Percentiles rank a stretch among this genome's conserved stretches.
Conservation (phyloP, 2,113 vertebrate species). For the Lepus europaeus region DNA sequence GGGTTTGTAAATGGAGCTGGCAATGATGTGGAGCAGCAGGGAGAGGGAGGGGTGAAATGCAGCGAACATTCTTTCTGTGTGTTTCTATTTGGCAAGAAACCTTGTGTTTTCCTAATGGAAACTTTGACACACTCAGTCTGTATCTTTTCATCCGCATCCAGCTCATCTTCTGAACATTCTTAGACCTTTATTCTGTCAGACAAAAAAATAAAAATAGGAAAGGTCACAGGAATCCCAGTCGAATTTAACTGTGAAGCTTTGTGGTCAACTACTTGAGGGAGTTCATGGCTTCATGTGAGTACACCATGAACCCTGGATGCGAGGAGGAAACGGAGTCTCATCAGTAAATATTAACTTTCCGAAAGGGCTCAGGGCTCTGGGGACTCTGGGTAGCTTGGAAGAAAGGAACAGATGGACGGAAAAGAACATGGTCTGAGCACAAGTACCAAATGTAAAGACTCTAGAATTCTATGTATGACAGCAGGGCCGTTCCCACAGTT, state of each 20-base stretch:
- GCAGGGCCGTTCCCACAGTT: background rate
- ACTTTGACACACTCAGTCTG: conserved; percentile 86
- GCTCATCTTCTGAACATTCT: conserved; percentile 86
- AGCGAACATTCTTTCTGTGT: conserved; percentile 78
- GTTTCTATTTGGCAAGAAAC: conserved; percentile 85
- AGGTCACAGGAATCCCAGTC: conserved; percentile 84
- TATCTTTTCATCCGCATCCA: conserved; percentile 86
- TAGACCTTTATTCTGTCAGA: conserved; percentile 86
- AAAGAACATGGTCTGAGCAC: conserved; percentile 29
- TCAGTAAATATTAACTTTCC: conserved; percentile 66
- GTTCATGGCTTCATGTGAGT: conserved; percentile 71
- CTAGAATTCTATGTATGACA: background rate
- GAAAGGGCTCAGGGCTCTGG: conserved; percentile 49
- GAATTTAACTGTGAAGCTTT: conserved; percentile 77
- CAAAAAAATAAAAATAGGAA: conserved; percentile 75
- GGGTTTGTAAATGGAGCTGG: conserved; percentile 73
- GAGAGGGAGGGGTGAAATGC: conserved; percentile 73
- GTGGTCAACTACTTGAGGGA: conserved; percentile 77
- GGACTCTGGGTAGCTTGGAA: conserved; percentile 39
- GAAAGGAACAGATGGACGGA: conserved; percentile 44
- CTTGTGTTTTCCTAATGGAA: conserved; percentile 87
- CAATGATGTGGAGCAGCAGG: conserved; percentile 55
- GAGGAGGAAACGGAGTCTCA: conserved; percentile 69
- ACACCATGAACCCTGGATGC: conserved; percentile 79
- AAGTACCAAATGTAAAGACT: background rate